Evolutionary conservation across 2,888 invertebrate species (phyloP).

Genomic region (Tillus elongatus): DNA sequence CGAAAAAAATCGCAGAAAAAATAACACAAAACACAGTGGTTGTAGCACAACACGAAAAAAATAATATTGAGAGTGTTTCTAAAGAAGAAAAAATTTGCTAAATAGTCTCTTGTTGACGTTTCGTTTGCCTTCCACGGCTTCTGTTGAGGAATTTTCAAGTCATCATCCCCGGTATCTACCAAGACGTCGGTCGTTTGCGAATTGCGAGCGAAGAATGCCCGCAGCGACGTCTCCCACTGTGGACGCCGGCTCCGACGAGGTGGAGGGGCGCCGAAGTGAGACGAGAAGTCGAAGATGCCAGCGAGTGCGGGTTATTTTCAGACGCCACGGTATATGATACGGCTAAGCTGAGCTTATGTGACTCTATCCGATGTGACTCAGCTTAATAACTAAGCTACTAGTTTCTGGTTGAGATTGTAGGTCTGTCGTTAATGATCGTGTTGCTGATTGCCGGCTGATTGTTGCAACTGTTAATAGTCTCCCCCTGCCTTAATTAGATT

Average conservation of each 20-base stretch:
- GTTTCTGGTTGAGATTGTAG: too few species aligned
- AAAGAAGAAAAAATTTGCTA: constrained; percentile 22
- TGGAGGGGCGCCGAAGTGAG: constrained; percentile 21
- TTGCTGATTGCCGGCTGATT: too few species aligned
- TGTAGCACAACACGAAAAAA: constrained; percentile 35
- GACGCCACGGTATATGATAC: constrained; percentile 26
- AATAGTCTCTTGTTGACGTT: constrained; percentile 33
- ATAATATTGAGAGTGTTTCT: constrained; percentile 22
- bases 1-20: constrained; percentile 25
- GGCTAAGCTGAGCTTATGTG: too few species aligned
- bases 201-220: constrained; percentile 78
- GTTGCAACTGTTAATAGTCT: too few species aligned
- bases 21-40: constrained; percentile 32
- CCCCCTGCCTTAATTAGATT: too few species aligned
- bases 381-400: too few species aligned
- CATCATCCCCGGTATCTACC: constrained; percentile 68
- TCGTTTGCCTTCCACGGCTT: constrained; percentile 45
- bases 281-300: too few species aligned
- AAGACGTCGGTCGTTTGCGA: constrained; percentile 93
- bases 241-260: constrained; percentile 22
- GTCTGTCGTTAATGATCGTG: too few species aligned
- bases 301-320: constrained; percentile 35
- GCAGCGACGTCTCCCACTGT: constrained; percentile 35
- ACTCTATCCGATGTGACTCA: too few species aligned
- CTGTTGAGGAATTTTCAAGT: constrained; percentile 60